Percentiles rank a stretch among this genome's conserved stretches.
These are phyloP conservation scores for Lampris megalopsis DNA, from an alignment of 2,113 vertebrate genomes.

Conservation along the genomic window DNA sequence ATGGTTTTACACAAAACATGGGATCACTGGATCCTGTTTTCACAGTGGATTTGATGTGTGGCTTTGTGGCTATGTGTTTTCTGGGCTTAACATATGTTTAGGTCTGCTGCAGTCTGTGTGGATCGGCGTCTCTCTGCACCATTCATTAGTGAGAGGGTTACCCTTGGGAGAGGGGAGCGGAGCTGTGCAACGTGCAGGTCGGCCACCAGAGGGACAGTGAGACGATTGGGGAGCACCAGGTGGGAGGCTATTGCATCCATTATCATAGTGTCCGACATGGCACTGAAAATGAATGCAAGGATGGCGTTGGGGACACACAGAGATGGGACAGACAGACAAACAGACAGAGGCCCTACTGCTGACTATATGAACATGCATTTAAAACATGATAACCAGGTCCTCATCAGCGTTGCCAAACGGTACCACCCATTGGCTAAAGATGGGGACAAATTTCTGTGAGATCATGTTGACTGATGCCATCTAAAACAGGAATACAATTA, in stretches of 20 bases:
- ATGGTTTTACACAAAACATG: not conserved
- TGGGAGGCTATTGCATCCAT: conserved; percentile 94
- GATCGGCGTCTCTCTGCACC: conserved; percentile 18
- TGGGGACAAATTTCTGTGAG: conserved; percentile 20
- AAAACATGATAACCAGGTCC: conserved; percentile 48
- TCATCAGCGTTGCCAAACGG: conserved; percentile 25
- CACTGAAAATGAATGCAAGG: conserved; percentile 81
- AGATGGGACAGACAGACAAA: conserved; percentile 59
- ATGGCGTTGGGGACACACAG: conserved; percentile 48
- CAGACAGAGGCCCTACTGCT: conserved; percentile 43
- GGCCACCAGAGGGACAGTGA: conserved; percentile 89
- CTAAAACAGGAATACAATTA: conserved; percentile 14
- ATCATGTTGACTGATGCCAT: conserved; percentile 32
- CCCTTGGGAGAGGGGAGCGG: conserved; percentile 93
- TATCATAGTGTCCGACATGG: conserved; percentile 93
- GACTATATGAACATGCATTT: conserved; percentile 45
- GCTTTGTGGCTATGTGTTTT: conserved; percentile 33
- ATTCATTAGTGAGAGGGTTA: conserved; percentile 73
- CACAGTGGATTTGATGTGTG: conserved; percentile 15
- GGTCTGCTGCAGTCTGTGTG: conserved; percentile 14
- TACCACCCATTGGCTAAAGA: conserved; percentile 17
- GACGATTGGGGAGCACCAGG: conserved; percentile 93
- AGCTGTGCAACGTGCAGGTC: conserved; percentile 91
- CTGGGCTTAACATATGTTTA: conserved; percentile 10
- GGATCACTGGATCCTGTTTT: not conserved